Conservation (phyloP, 2,113 vertebrate genomes). For the Colistium nudipinnis region DNA sequence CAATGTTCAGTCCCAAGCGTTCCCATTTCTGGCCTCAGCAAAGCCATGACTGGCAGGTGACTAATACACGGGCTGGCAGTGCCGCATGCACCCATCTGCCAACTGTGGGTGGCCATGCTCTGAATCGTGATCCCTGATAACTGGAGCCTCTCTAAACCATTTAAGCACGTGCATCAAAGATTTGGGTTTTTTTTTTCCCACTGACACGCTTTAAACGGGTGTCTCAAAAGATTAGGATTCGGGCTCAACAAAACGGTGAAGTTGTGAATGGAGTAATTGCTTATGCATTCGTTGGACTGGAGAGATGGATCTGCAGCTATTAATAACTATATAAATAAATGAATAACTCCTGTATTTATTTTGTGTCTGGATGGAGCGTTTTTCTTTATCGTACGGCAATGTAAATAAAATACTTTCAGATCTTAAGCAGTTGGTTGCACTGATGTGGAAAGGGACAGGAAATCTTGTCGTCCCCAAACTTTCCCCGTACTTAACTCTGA, state of each 20-base stretch:
- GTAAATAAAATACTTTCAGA: no score
- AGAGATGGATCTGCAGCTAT: background rate
- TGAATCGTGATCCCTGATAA: conserved; percentile 42
- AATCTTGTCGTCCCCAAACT: conserved; percentile 16
- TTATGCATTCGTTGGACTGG: background rate
- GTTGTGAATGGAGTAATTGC: background rate
- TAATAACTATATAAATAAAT: background rate
- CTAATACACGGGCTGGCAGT: conserved; percentile 69
- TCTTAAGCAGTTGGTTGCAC: no score
- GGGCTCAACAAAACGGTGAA: background rate
- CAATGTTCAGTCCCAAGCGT: conserved; percentile 28
- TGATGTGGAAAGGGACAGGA: conserved; percentile 15
- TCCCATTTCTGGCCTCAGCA: conserved; percentile 35
- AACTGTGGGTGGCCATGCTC: conserved; percentile 55
- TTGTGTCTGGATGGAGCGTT: background rate
- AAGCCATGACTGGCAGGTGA: conserved; percentile 70
- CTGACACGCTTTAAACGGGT: background rate
- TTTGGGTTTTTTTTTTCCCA: conserved; percentile 34
- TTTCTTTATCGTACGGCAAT: background rate
- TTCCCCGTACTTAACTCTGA: conserved; percentile 21
- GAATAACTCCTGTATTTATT: background rate
- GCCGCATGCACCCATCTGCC: conserved; percentile 54
- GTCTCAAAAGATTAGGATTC: background rate
- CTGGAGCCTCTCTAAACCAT: conserved; percentile 40
- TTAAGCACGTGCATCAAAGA: conserved; percentile 25